These are phyloP conservation scores for Scelioninae gen. 1 DNA, from an alignment of 2,888 invertebrate genomes.

Conservation along the genomic window DNA sequence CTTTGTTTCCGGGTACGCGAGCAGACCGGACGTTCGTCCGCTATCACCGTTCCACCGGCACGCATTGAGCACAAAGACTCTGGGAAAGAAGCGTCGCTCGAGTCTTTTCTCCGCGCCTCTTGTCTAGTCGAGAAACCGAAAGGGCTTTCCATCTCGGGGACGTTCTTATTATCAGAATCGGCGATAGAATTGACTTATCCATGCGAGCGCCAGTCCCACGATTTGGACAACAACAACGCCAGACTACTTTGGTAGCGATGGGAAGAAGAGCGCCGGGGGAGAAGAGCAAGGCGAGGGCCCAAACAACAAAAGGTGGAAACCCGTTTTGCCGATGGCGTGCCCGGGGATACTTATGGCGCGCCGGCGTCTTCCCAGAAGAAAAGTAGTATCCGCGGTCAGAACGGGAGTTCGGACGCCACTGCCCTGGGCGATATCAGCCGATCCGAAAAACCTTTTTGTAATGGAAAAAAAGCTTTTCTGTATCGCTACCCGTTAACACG, in stretches of 20 bases:
- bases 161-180: slow-evolving; percentile 25
- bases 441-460: slow-evolving; percentile 67
- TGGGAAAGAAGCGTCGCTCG: slow-evolving; percentile 78
- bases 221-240: slow-evolving; percentile 38
- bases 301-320: slow-evolving; percentile 75
- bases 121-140: slow-evolving; percentile 17
- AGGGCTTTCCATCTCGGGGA: slow-evolving; percentile 16
- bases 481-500: slow-evolving; percentile 57
- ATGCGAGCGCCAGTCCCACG: slow-evolving; percentile 51
- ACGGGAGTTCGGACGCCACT: slow-evolving; percentile 70
- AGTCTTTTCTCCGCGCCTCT: slow-evolving; percentile 47
- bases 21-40: slow-evolving; percentile 82
- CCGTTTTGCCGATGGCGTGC: slow-evolving; percentile 81
- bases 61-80: slow-evolving; percentile 81
- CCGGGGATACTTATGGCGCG: slow-evolving; percentile 79
- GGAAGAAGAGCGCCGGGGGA: slow-evolving; percentile 21
- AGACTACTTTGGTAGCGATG: slow-evolving; percentile 20
- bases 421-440: slow-evolving; percentile 65
- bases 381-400: slow-evolving; percentile 73
- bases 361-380: slow-evolving; percentile 78
- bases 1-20: slow-evolving; percentile 69
- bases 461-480: slow-evolving; percentile 48
- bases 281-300: slow-evolving; percentile 55
- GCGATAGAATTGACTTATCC: slow-evolving; percentile 33
- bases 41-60: too few relatives aligned